Percentiles rank a stretch among this genome's conserved stretches.
Conservation (phyloP, 2,797 vertebrate species). For the Pseudotriccus pelzelni region DNA sequence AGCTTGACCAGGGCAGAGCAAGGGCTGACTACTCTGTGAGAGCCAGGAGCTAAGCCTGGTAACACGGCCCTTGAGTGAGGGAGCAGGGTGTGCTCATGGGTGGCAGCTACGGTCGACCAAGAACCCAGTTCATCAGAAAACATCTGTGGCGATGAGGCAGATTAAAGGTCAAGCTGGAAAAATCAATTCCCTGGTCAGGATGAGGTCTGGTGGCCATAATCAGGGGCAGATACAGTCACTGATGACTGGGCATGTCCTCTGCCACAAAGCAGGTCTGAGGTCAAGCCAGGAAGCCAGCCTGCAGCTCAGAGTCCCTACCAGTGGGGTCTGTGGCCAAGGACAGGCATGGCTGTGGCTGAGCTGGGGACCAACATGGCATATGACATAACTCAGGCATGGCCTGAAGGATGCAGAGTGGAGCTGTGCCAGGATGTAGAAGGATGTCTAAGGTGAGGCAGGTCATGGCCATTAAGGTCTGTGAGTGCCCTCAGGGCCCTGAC, state of each 20-base stretch:
- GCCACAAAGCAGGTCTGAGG: neutral
- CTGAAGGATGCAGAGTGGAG: neutral
- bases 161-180: neutral
- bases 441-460: neutral
- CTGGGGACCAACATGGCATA: neutral
- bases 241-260: neutral
- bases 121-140: neutral
- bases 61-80: neutral
- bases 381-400: neutral
- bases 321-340: neutral
- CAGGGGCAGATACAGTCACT: neutral
- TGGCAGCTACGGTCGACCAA: neutral
- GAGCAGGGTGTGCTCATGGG: neutral
- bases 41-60: neutral
- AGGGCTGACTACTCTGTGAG: neutral
- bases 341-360: neutral
- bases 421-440: neutral
- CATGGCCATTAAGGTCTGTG: neutral
- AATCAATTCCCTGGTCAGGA: neutral
- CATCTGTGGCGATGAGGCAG: neutral
- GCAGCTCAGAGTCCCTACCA: neutral
- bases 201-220: neutral
- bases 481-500: neutral
- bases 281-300: neutral
- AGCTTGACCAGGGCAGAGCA: accelerated